Evolutionary conservation across 2,888 invertebrate species (phyloP).

Genomic region (Limenitis camilla): DNA sequence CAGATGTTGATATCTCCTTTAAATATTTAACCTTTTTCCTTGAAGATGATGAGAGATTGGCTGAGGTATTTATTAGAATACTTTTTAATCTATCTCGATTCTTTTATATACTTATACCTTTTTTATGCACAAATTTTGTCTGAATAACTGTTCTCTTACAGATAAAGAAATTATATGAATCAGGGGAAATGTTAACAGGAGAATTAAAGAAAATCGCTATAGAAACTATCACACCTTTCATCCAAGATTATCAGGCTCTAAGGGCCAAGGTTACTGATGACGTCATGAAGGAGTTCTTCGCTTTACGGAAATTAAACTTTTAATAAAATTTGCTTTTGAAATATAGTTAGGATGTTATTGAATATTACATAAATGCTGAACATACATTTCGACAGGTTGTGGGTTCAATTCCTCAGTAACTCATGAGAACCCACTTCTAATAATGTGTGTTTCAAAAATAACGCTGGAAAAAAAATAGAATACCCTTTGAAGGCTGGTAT

Average conservation of each 20-base stretch:
- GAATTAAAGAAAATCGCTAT: conserved; percentile 95
- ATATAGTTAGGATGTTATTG: neutral
- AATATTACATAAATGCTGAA: too few relatives aligned
- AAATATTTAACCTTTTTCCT: conserved; percentile 96
- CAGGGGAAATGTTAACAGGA: conserved; percentile 93
- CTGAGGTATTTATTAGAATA: conserved; percentile 73
- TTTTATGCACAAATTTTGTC: too few relatives aligned
- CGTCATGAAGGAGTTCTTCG: conserved; percentile 87
- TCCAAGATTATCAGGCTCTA: conserved; percentile 87
- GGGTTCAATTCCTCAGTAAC: too few relatives aligned
- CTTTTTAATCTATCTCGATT: too few relatives aligned
- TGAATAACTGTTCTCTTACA: conserved; percentile 34
- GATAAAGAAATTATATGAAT: conserved; percentile 83
- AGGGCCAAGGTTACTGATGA: conserved; percentile 90
- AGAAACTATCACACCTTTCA: conserved; percentile 78
- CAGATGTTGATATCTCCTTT: conserved; percentile 95
- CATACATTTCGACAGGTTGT: too few relatives aligned
- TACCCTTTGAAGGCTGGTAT: too few relatives aligned
- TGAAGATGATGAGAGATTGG: conserved; percentile 91
- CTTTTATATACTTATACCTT: too few relatives aligned
- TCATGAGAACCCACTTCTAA: too few relatives aligned
- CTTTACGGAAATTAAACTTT: conserved; percentile 83
- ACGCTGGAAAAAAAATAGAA: too few relatives aligned
- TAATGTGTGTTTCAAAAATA: too few relatives aligned
- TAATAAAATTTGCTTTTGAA: conserved; percentile 17